phyloP scores from a whole-genome alignment of 1,140 invertebrate genomes.

The Branchinecta lynchi region DNA sequence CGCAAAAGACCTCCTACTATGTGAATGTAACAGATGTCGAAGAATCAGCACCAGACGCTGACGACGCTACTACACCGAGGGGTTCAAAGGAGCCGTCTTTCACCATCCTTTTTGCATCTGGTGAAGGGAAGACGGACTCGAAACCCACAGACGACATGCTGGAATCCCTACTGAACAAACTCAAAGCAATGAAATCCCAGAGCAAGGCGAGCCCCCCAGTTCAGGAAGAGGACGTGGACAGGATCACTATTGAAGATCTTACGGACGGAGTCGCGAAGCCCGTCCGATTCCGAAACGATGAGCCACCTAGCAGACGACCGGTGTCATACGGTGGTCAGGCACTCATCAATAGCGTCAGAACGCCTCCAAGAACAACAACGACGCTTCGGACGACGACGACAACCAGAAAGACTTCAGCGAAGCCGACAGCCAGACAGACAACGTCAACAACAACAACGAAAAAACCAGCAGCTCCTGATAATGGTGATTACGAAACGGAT shows the following conservation, averaged over 20 bases:
- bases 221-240: neutral
- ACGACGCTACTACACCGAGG: neutral
- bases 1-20: neutral
- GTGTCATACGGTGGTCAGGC: too few species aligned
- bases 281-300: too few species aligned
- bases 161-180: neutral
- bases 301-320: too few species aligned
- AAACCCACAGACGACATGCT: neutral
- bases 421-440: neutral
- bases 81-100: neutral
- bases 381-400: too few species aligned
- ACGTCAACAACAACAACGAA: neutral
- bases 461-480: neutral
- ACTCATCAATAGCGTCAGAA: too few species aligned
- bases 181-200: neutral
- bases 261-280: neutral
- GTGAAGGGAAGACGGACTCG: neutral
- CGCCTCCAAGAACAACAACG: too few species aligned
- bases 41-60: neutral
- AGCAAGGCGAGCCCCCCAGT: neutral
- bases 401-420: neutral
- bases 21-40: neutral
- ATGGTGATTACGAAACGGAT: neutral
- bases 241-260: neutral
- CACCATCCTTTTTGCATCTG: neutral